Evolutionary conservation across 37 sponge, comb jelly and placozoan genomes (phyloP).

Genomic region (Halichondria panicea): DNA sequence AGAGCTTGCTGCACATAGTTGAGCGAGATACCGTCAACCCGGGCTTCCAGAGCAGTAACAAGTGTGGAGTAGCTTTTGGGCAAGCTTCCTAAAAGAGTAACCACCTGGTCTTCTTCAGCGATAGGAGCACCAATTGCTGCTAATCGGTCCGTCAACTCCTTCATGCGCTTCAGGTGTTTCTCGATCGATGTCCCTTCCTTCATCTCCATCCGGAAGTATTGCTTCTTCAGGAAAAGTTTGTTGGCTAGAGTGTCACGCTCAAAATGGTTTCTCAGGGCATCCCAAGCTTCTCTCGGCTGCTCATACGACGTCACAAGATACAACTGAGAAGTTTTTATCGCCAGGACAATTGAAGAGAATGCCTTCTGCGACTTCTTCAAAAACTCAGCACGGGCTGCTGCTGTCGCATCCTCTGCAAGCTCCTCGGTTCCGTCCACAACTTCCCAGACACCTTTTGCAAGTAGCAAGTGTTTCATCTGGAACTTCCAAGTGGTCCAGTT

Average conservation of each 20-base stretch:
- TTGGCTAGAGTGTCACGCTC: conserved; percentile 56
- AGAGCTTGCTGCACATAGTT: conserved; percentile 46
- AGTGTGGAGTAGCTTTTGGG: conserved; percentile 27
- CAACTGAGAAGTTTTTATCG: conserved; percentile 40
- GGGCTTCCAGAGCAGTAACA: conserved; percentile 55
- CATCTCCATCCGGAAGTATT: conserved; percentile 55
- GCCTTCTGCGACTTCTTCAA: conserved; percentile 40
- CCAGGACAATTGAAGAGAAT: conserved; percentile 35
- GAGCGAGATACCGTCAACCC: conserved; percentile 33
- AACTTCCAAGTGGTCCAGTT: conserved; percentile 69
- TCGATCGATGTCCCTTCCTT: conserved; percentile 49
- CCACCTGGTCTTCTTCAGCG: conserved; percentile 37
- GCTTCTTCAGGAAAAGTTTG: conserved; percentile 52
- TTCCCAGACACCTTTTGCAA: conserved; percentile 46
- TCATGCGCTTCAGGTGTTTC: conserved; percentile 58
- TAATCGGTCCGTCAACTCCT: conserved; percentile 58
- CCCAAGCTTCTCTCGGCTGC: conserved; percentile 25
- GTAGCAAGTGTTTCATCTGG: conserved; percentile 38
- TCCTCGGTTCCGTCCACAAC: conserved; percentile 41
- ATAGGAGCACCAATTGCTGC: conserved; percentile 46
- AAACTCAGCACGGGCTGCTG: conserved; percentile 5
- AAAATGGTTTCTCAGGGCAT: conserved; percentile 25
- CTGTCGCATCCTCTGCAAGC: conserved; percentile 28
- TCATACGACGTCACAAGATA: conserved; percentile 52
- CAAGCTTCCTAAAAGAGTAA: conserved; percentile 41